Evolutionary conservation across 2,888 invertebrate genomes (phyloP), one percentile per base, ranked within the genome.

Genomic region (Cyclophora punctaria): DNA sequence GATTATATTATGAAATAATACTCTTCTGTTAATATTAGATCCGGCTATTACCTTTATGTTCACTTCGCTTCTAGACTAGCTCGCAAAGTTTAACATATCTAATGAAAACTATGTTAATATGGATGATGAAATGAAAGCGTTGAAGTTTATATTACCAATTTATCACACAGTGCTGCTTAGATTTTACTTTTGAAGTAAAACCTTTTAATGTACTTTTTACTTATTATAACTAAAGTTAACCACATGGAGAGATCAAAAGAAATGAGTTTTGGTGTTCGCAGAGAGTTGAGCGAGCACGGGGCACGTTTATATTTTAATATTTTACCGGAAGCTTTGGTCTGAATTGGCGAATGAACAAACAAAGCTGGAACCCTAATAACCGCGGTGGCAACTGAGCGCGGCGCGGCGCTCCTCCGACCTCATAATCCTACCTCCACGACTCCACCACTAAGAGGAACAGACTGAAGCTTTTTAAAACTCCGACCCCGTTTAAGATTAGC

Each of bases 1-100:
- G 86, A 86, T 84, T 85, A 83, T 75, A 81, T 83, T 83, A 85
- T 81, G 73, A 78, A 78, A 80, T 83, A 80, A 78, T 78, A 79
- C 72, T 71, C 61, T 37, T 37, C 5, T 37, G 37, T 37, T 37
- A 37, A 5, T 37, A 37, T 37, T 37, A 37, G 37, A 37, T 5
- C 37, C 5, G 37, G 5, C 4, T 37, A 37, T 37, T 37, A 37
- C 4, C 37, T 37, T 37, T 5, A 37, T 5, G 37, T 37, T 37
- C 5, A 37, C 20, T 20, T 20, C 20, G 20, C 20, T 20, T 20
- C 20, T 20, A 20, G 20, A 20, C 37, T 37, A 37, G 5, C 4
- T 5, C 37, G 37, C 4, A 37, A 37, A 37, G 37, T 37, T 37
- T 37, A 4, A 37, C 37, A 37, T 37, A 37, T 5, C 37, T 37